Evolutionary conservation across 1,140 invertebrate species (phyloP).

Genomic region (Helicorthomorpha holstii): DNA sequence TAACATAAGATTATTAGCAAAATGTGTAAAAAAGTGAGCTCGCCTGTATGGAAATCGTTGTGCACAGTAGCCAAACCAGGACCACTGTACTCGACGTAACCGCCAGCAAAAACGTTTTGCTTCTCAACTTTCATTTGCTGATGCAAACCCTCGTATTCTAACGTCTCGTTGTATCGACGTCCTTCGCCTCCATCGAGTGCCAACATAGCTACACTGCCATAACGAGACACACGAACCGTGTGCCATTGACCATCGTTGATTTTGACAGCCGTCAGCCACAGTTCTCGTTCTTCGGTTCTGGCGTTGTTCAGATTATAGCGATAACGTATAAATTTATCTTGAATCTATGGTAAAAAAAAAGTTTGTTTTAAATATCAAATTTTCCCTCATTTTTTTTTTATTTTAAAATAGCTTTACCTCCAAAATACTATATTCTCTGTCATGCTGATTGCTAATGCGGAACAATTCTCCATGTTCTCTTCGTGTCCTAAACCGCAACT

Average conservation of each 20-base stretch:
- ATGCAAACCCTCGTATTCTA: conserved; percentile 64
- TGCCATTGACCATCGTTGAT: conserved; percentile 97
- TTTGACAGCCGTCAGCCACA: conserved; percentile 72
- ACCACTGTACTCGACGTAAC: conserved; percentile 86
- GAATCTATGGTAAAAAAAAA: conserved; percentile 35
- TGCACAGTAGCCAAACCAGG: conserved; percentile 59
- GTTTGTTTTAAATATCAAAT: not conserved
- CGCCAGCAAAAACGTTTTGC: conserved; percentile 83
- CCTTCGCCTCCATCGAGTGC: conserved; percentile 91
- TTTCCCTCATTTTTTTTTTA: not conserved
- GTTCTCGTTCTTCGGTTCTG: conserved; percentile 67
- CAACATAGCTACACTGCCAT: conserved; percentile 82
- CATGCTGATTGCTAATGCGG: conserved; percentile 81
- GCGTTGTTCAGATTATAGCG: conserved; percentile 77
- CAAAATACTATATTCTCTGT: conserved; percentile 82
- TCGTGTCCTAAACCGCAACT: conserved; percentile 77
- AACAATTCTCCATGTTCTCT: conserved; percentile 83
- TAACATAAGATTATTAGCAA: not conserved
- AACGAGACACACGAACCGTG: conserved; percentile 58
- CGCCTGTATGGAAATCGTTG: conserved; percentile 84
- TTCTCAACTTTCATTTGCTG: conserved; percentile 84
- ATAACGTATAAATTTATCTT: conserved; percentile 61
- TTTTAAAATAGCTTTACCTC: conserved; percentile 39
- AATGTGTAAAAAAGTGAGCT: not conserved
- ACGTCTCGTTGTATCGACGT: conserved; percentile 81